Base-by-base conservation (phyloP, 2,797 vertebrate genomes). In the Ctenopoma multispine region DNA sequence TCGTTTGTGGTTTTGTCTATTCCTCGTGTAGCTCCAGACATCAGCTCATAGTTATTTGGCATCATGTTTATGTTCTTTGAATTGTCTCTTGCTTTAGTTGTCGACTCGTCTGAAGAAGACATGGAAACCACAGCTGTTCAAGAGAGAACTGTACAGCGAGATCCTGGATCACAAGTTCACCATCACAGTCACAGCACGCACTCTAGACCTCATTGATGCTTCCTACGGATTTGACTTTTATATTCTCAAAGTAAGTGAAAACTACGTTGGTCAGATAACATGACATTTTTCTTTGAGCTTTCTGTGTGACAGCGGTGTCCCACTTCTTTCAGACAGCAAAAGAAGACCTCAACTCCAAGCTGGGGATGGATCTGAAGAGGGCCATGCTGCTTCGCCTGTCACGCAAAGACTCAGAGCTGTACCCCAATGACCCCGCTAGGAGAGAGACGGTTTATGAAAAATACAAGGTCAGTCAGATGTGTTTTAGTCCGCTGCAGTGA, bases 351-450 rank as follows among this genome's bases (percentile, higher is more conserved):
- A 95, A 95, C 81, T 99, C 98, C 0, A 99, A 98, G 85, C 92
- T 99, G 0, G 98, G 97, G 5, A 96, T 97, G 96, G 95, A 99
- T 75, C 81, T 99, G 82, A 99, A 97, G 86, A 93, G 97, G 34
- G 97, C 96, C 0, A 96, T 99, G 97, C 87, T 99, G 50, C 92
- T 99, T 40, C 92, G 96, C 1, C 93, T 99, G 18, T 96, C 95
- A 0, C 93, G 89, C 17, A 94, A 67, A 83, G 92, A 97, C 57
- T 89, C 93, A 0, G 63, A 90, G 17, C 94, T 99, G 38, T 95
- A 97, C 63, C 97, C 96, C 0, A 0, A 95, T 0, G 93, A 99
- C 59, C 90, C 94, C 0, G 84, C 66, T 24, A 94, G 86, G 69
- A 93, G 94, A 70, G 94, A 95, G 1, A 88, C 85, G 2, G 87